Conservation (phyloP, 2,797 vertebrate species). For the Triplophysa yarkandensis region DNA sequence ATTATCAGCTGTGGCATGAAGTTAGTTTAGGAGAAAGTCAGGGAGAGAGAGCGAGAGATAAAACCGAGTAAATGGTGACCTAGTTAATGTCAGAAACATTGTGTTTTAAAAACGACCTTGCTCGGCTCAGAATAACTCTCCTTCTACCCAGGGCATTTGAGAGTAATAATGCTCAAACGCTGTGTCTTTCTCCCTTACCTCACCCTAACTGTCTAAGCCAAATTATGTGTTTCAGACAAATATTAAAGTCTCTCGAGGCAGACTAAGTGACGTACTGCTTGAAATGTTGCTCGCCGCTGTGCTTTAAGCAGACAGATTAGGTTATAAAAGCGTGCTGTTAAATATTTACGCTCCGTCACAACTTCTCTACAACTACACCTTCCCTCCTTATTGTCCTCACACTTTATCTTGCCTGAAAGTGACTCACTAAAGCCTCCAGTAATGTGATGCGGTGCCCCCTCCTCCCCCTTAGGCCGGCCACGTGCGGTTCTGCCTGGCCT, state of each 20-base stretch:
- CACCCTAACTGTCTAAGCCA: slow-evolving; percentile 19
- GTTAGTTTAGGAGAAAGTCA: slow-evolving; percentile 76
- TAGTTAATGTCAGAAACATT: slow-evolving; percentile 78
- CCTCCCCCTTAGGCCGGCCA: slow-evolving; percentile 27
- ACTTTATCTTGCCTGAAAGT: slow-evolving; percentile 35
- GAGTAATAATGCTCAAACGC: slow-evolving; percentile 54
- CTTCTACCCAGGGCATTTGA: slow-evolving; percentile 56
- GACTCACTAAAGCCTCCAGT: slow-evolving; percentile 17
- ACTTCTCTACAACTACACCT: slow-evolving; percentile 4
- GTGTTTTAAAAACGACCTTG: slow-evolving; percentile 86
- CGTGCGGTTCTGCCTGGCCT: slow-evolving; percentile 51
- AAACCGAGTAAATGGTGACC: slow-evolving; percentile 68
- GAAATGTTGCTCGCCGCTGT: slow-evolving; percentile 8
- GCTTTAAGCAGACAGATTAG: slow-evolving; percentile 15
- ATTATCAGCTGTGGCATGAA: slow-evolving; percentile 77
- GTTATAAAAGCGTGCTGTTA: slow-evolving; percentile 2
- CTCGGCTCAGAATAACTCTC: slow-evolving; percentile 80
- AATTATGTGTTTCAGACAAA: slow-evolving; percentile 23
- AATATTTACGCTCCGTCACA: slow-evolving; percentile 7
- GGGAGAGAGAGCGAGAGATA: slow-evolving; percentile 51
- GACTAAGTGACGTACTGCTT: slow-evolving; percentile 10
- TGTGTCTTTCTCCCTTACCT: slow-evolving; percentile 31
- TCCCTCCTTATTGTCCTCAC: slow-evolving; percentile 5
- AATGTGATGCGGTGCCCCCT: slow-evolving; percentile 20
- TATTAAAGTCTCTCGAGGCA: slow-evolving; percentile 9